Base-by-base conservation (phyloP, 2,797 vertebrate species). In the Esox masquinongy region DNA sequence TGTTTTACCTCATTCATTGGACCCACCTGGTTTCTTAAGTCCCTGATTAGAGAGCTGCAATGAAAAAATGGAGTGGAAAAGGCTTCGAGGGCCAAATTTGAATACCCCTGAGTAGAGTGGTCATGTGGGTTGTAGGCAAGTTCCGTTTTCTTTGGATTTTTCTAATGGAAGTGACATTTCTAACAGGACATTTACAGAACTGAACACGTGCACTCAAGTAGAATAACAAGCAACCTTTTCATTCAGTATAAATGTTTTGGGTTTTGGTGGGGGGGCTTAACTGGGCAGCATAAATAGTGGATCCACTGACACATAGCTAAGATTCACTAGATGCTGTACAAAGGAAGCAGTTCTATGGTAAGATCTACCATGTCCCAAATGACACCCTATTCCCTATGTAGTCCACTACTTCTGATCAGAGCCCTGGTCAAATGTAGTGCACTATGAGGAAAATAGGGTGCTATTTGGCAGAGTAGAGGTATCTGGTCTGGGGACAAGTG, bases 171-270 rank as follows among this genome's bases (percentile, higher is more conserved):
- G 7, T 9, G 11, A 12, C n/a, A 47, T 16, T 50, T 67, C 71
- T 56, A 75, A 71, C 70, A 51, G 17, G 68, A 76, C 83, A 61
- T 51, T 59, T 19, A 19, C 64, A 0, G 47, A 73, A 26, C 61
- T 17, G 26, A 50, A 63, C 74, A 77, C 64, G 70, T 68, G 39
- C n/a, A 0, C 64, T 68, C 73, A 74, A 50, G 59, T 72, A 14
- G 12, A 49, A n/a, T 59, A 80, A 86, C 50, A 86, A 79, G 56
- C 75, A 0, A 34, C 53, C 83, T 81, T 82, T 89, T 91, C 82
- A 89, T 74, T 51, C 63, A 15, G 31, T 39, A 16, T 0, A 0
- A 4, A 70, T 49, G 31, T 51, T 39, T 61, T 66, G 56, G 59
- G 51, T 19, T 59, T 63, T 34, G 34, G 5, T 15, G 7, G 59